These are phyloP conservation scores for Acipenser ruthenus DNA, from an alignment of 2,797 vertebrate genomes.

Conservation along the genomic window DNA sequence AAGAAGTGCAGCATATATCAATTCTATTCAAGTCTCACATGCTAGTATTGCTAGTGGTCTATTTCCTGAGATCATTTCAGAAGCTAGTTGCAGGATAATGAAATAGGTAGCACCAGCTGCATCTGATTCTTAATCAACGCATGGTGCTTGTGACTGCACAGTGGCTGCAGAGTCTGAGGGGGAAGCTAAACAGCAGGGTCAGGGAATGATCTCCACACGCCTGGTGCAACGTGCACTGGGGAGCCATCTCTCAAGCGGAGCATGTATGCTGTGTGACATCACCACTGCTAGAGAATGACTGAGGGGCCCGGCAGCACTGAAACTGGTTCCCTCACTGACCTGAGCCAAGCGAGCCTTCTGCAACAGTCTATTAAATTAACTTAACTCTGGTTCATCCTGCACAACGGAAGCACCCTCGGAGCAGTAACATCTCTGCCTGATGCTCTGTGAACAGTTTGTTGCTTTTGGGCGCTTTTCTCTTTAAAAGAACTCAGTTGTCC, in stretches of 20 bases:
- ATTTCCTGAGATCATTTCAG: no score
- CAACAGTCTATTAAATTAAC: no score
- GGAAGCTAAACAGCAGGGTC: neutral
- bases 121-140: no score
- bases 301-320: neutral
- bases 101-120: no score
- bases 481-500: slow-evolving; percentile 42
- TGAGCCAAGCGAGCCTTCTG: no score
- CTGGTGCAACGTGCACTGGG: neutral
- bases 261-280: slow-evolving; percentile 27
- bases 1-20: no score
- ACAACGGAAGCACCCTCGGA: slow-evolving; percentile 59
- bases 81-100: no score
- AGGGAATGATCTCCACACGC: neutral
- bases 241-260: slow-evolving; percentile 2
- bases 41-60: no score
- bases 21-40: no score
- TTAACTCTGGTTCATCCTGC: neutral
- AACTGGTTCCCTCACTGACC: neutral
- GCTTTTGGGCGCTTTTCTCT: slow-evolving; percentile 46
- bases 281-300: slow-evolving; percentile 17
- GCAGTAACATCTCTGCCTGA: slow-evolving; percentile 40
- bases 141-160: neutral
- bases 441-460: slow-evolving; percentile 58
- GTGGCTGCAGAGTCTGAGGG: neutral